These are phyloP conservation scores for Ploceus nigricollis DNA, from an alignment of 2,113 vertebrate species.

Conservation along the genomic window DNA sequence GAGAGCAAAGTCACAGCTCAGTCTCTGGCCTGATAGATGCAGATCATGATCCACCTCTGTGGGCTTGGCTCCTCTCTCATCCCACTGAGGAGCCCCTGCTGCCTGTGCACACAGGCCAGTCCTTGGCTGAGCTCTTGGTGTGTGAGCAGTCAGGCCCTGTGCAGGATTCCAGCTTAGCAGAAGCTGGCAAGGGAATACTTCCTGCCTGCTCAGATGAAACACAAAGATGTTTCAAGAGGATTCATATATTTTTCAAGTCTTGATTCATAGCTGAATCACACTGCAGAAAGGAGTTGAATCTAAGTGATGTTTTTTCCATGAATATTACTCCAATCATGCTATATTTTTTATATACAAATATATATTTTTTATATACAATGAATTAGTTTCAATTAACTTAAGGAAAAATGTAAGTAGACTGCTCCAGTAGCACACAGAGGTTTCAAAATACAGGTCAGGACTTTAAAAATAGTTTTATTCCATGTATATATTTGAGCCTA, in stretches of 20 bases:
- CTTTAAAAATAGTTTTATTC: background rate
- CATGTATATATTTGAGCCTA: background rate
- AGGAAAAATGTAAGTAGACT: background rate
- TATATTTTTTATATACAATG: background rate
- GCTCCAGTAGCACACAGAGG: background rate
- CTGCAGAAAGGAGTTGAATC: background rate
- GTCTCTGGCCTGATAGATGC: background rate
- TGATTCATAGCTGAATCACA: background rate
- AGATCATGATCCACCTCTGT: background rate
- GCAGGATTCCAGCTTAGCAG: background rate
- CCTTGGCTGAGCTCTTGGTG: background rate
- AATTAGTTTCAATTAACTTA: background rate
- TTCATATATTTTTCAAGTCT: background rate
- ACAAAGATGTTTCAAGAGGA: background rate
- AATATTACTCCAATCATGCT: background rate
- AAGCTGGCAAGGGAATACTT: background rate
- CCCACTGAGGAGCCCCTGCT: background rate
- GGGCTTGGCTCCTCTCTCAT: background rate
- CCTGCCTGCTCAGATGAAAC: background rate
- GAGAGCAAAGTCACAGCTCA: background rate
- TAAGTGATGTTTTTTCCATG: background rate
- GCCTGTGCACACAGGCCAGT: background rate
- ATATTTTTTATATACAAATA: background rate
- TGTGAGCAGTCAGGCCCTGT: background rate
- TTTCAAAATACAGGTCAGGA: background rate